phyloP scores from a whole-genome alignment of 2,797 vertebrate species.

The Gallinago stenura region DNA sequence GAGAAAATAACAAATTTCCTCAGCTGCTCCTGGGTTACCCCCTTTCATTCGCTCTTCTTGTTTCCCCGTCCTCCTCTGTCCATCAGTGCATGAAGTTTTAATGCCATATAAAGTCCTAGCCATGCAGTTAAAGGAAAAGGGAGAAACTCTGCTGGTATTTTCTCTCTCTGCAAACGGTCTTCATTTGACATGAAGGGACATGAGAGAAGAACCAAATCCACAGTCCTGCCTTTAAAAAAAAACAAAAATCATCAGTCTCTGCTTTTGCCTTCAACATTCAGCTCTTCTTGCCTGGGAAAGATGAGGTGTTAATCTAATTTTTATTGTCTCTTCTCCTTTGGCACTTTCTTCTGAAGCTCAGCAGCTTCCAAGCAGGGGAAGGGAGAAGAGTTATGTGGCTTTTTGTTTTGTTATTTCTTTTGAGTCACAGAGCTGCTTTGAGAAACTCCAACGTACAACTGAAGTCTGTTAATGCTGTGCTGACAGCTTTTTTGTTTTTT shows the following conservation, averaged over 20 bases:
- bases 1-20: constrained; percentile 81
- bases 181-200: constrained; percentile 66
- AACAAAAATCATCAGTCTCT: constrained; percentile 60
- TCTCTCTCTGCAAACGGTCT: constrained; percentile 81
- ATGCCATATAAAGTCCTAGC: constrained; percentile 84
- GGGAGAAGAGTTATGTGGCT: constrained; percentile 50
- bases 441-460: constrained; percentile 54
- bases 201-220: constrained; percentile 79
- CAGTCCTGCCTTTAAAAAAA: constrained; percentile 80
- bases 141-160: constrained; percentile 80
- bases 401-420: background rate
- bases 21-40: constrained; percentile 84
- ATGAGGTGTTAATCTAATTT: constrained; percentile 47
- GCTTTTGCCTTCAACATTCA: constrained; percentile 64
- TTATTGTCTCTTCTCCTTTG: constrained; percentile 54
- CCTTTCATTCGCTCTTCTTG: constrained; percentile 67
- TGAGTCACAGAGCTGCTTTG: constrained; percentile 56
- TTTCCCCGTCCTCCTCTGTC: constrained; percentile 72
- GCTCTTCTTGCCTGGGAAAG: constrained; percentile 62
- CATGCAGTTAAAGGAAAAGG: constrained; percentile 81
- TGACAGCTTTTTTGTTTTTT: constrained; percentile 65
- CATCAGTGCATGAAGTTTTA: constrained; percentile 87
- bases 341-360: constrained; percentile 72
- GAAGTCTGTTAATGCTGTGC: constrained; percentile 62
- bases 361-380: constrained; percentile 64